Conservation (phyloP, 2,797 vertebrate species). For the Lepus oiostolus region DNA sequence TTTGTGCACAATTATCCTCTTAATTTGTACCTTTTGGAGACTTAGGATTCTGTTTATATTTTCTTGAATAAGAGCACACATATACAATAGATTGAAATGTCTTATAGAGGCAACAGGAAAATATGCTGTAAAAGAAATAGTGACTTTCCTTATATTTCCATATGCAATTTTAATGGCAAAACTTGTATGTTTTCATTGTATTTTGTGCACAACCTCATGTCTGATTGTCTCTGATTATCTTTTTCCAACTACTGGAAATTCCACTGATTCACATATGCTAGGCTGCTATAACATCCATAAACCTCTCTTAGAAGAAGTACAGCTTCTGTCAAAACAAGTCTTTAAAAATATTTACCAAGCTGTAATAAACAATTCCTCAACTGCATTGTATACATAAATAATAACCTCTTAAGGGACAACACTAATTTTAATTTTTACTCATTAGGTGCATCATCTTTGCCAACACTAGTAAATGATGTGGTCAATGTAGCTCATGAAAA, state of each 20-base stretch:
- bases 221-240: conserved; percentile 24
- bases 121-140: neutral
- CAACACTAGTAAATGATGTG: conserved; percentile 57
- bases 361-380: conserved; percentile 77
- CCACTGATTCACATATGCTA: conserved; percentile 69
- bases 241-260: conserved; percentile 54
- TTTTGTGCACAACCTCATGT: neutral
- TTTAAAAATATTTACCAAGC: conserved; percentile 82
- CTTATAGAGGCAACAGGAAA: neutral
- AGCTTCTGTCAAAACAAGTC: conserved; percentile 74
- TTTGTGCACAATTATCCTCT: neutral
- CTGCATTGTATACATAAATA: conserved; percentile 54
- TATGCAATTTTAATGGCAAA: conserved; percentile 43
- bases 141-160: neutral
- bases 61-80: neutral
- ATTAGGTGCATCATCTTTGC: conserved; percentile 42
- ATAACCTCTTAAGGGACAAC: conserved; percentile 40
- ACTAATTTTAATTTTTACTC: conserved; percentile 71
- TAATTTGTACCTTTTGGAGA: neutral
- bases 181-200: conserved; percentile 25
- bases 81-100: neutral
- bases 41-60: neutral
- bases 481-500: conserved; percentile 58
- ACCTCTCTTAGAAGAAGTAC: conserved; percentile 68
- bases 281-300: conserved; percentile 54